Percentiles rank a stretch among this genome's conserved stretches.
Conservation (phyloP, 2,888 invertebrate species). For the Sinopyrophorus schimmeli region DNA sequence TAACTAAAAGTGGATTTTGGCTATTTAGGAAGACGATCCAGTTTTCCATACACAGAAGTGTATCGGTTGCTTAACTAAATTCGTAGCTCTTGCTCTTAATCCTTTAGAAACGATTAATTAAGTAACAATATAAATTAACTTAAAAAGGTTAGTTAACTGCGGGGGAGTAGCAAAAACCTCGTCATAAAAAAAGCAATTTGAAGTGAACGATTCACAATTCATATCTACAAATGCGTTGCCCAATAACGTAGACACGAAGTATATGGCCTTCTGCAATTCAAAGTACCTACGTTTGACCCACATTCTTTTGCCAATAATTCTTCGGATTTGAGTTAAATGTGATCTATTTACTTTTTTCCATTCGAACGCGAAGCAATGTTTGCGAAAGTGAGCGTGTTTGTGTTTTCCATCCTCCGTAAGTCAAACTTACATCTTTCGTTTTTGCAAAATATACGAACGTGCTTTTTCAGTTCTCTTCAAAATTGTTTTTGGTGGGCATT, state of each 20-base stretch:
- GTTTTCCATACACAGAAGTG: too few species aligned
- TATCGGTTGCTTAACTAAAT: too few species aligned
- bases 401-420: neutral
- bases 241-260: slow-evolving; percentile 9
- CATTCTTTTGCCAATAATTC: slow-evolving; percentile 22
- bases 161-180: slow-evolving; percentile 30
- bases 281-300: slow-evolving; percentile 30
- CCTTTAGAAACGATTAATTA: too few species aligned
- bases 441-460: neutral
- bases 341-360: slow-evolving; percentile 8
- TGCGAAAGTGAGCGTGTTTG: slow-evolving; percentile 3
- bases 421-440: neutral
- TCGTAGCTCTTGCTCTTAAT: too few species aligned
- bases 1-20: too few species aligned
- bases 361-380: slow-evolving; percentile 4
- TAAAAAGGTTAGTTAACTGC: slow-evolving; percentile 10
- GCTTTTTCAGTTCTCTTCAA: slow-evolving; percentile 3
- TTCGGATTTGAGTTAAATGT: slow-evolving; percentile 4
- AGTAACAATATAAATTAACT: too few species aligned
- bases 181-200: slow-evolving; percentile 27
- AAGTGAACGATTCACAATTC: slow-evolving; percentile 26
- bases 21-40: too few species aligned
- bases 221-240: neutral
- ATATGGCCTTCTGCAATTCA: slow-evolving; percentile 18
- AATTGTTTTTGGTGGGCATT: slow-evolving; percentile 38